These are phyloP conservation scores for Nymphicus hollandicus DNA, from an alignment of 2,113 vertebrate species.

Conservation along the genomic window DNA sequence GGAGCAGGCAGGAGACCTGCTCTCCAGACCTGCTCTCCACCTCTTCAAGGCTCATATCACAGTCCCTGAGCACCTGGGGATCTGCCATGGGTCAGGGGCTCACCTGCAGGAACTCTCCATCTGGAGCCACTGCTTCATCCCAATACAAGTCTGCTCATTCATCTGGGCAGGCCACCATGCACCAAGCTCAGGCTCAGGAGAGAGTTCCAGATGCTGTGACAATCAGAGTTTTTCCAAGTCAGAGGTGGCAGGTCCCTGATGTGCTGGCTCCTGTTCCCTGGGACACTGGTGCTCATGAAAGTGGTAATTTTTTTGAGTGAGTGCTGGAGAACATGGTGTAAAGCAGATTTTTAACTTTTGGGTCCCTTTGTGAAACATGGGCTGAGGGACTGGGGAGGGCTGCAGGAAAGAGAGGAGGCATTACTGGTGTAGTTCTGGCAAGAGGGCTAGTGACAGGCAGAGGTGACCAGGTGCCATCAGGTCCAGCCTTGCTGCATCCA, in stretches of 20 bases:
- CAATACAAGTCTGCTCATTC: not conserved
- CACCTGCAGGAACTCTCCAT: not conserved
- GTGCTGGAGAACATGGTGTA: not conserved
- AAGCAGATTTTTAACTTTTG: not conserved
- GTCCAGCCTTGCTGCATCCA: not conserved
- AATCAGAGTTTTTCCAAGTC: not conserved
- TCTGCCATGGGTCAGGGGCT: not conserved
- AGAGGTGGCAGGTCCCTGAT: not conserved
- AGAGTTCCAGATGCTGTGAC: not conserved
- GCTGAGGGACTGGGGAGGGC: not conserved
- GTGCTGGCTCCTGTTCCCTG: not conserved
- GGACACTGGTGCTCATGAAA: not conserved
- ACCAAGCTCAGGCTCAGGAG: not conserved
- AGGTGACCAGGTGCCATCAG: not conserved
- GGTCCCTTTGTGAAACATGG: not conserved
- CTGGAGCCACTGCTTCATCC: not conserved
- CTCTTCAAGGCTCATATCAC: not conserved
- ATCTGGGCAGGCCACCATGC: not conserved
- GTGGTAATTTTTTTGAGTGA: not conserved
- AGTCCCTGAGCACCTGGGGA: not conserved
- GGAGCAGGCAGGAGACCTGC: not conserved
- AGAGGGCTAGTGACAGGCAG: not conserved
- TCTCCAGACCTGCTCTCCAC: rapidly evolving
- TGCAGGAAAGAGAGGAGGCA: not conserved
- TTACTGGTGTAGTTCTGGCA: not conserved